Conservation (phyloP, 2,888 invertebrate species). For the Muscina levida region DNA sequence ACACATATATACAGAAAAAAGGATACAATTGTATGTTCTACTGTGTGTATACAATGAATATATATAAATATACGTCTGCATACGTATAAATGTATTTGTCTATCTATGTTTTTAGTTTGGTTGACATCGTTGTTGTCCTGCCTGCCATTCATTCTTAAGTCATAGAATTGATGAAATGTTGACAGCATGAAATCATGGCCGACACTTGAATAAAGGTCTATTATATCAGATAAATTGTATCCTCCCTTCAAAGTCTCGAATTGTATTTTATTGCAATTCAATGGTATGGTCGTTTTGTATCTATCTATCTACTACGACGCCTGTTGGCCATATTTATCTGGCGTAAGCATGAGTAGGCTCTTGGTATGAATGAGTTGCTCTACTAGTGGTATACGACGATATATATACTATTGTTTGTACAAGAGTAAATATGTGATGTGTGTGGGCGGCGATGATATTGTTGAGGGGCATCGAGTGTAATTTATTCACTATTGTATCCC, state of each 20-base stretch:
- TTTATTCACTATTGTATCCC: constrained; percentile 25
- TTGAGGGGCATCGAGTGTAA: constrained; percentile 5
- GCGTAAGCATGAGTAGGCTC: too few relatives aligned
- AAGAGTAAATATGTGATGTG: background rate
- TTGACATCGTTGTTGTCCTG: constrained; percentile 26
- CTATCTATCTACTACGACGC: background rate
- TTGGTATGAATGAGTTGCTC: too few relatives aligned
- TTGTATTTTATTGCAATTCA: constrained; percentile 11
- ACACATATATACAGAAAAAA: background rate
- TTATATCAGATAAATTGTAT: constrained; percentile 11
- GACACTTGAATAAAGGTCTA: constrained; percentile 31
- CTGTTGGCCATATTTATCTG: constrained; percentile 5
- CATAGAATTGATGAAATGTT: constrained; percentile 43
- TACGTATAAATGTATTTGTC: background rate
- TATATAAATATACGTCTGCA: too few relatives aligned
- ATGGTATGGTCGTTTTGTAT: too few relatives aligned
- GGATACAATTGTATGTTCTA: constrained; percentile 9
- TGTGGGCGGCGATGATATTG: background rate
- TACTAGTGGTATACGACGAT: too few relatives aligned
- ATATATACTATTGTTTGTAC: background rate
- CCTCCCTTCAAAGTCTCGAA: background rate
- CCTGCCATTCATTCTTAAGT: constrained; percentile 8
- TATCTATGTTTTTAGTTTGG: constrained; percentile 24
- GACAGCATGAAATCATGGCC: constrained; percentile 29
- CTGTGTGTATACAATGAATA: background rate